Evolutionary conservation across 2,797 vertebrate genomes (phyloP), one percentile per base, ranked within the genome.

Genomic region (Linurgus olivaceus): DNA sequence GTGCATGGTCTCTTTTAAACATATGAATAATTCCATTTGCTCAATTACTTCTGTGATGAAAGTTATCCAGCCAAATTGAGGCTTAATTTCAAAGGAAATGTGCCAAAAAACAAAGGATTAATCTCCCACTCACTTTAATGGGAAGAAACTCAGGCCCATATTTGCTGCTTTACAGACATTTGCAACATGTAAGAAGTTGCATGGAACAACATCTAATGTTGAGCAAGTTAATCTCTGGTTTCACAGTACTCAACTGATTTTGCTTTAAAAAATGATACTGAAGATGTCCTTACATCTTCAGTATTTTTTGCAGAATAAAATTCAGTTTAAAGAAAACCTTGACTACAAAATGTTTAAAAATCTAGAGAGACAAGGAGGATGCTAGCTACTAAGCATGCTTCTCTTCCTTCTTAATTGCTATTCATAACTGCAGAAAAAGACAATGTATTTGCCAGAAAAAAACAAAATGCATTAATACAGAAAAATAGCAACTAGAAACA

Each of bases 1-100:
- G 24, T 38, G 33, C 37, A 18, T 17, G 42, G 21, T 73, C 63
- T 85, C 67, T 87, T 82, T 71, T 24, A 79, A 85, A 63, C 52
- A 71, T 67, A 74, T 57, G 45, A 89, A 85, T 79, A 91, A 85
- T 89, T 91, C 65, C 45, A 71, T 71, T 96, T 92, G 67, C 59
- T 82, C 67, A 85, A 82, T 71, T 71, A 76, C 59, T 94, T 76
- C 45, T 52, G 63, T 55, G 77, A 73, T 86, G 52, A 57, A 91
- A 82, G 67, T 92, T 59, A 81, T 38, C 33, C 67, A 87, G 77
- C 51, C 68, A 50, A 85, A 91, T 6, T 37, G 65, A 86, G 42
- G 33, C 35, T 71, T 82, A 70, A 90, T 88, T 94, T 55, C 52
- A 83, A 54, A 88, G 54, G 50, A 94, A 83, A 82, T 37, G 26